A percentile compares a stretch with the other conserved stretches of the same genome.
phyloP scores from a whole-genome alignment of 2,113 vertebrate species.

The Bubalus kerabau region DNA sequence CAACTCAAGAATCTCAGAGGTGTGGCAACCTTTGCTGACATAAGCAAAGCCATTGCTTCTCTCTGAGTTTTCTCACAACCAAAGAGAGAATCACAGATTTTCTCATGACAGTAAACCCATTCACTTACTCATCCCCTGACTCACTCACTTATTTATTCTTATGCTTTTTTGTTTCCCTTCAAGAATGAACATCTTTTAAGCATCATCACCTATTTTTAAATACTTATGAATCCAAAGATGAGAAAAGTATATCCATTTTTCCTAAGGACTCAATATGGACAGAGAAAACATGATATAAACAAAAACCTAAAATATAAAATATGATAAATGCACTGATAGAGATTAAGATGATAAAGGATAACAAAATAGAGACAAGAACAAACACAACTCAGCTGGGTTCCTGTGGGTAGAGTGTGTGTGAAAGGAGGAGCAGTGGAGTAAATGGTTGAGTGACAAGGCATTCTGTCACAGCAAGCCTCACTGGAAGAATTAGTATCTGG shows the following conservation, averaged over 20 bases:
- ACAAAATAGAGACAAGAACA: neutral
- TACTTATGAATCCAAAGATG: neutral
- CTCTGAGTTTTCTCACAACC: neutral
- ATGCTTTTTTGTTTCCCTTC: neutral
- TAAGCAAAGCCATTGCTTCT: neutral
- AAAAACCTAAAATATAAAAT: neutral
- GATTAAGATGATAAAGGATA: neutral
- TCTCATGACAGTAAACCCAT: neutral
- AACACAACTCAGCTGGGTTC: fast-evolving
- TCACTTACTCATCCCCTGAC: neutral
- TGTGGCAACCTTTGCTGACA: neutral
- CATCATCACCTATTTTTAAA: neutral
- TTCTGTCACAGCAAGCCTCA: neutral
- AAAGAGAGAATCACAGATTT: neutral
- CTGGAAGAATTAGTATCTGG: no score
- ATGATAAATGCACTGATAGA: neutral
- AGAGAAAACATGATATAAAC: neutral
- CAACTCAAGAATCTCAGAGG: neutral
- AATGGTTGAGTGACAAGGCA: neutral
- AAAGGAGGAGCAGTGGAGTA: no score
- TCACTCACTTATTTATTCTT: neutral
- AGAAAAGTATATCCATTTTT: neutral
- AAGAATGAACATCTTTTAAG: neutral
- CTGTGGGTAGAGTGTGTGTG: neutral
- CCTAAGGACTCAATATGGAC: neutral